Evolutionary conservation across 2,888 invertebrate species (phyloP).

Genomic region (Rhogogaster chlorosoma): DNA sequence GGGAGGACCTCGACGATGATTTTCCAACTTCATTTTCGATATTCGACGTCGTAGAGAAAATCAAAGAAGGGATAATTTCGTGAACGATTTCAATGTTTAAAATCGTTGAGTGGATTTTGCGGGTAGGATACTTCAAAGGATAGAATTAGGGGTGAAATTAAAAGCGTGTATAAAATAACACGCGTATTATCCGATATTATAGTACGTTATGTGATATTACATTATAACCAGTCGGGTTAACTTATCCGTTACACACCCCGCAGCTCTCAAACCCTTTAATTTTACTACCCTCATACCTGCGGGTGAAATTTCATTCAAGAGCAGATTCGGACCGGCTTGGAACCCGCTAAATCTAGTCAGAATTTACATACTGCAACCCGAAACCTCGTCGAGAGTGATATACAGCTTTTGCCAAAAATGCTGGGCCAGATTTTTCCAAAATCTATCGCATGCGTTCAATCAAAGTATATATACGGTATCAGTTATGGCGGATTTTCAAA

Average conservation of each 20-base stretch:
- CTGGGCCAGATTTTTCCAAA: background rate
- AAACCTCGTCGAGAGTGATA: background rate
- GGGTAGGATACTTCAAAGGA: background rate
- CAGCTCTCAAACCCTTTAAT: background rate
- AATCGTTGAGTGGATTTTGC: background rate
- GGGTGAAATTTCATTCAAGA: constrained; percentile 31
- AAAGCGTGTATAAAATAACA: background rate
- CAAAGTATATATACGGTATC: background rate
- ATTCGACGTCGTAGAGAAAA: background rate
- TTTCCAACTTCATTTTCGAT: no score
- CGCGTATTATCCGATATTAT: background rate
- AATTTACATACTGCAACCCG: background rate
- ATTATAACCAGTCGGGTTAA: background rate
- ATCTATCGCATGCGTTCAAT: background rate
- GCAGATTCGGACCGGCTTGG: background rate
- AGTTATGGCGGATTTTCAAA: background rate
- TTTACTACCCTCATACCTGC: background rate
- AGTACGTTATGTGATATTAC: background rate
- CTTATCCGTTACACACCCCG: constrained; percentile 7
- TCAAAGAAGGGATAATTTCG: background rate
- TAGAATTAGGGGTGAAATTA: background rate
- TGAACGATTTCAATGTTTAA: background rate
- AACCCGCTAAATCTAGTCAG: background rate
- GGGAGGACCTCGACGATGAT: background rate
- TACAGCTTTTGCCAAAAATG: background rate